Evolutionary conservation across 2,113 vertebrate genomes (phyloP).

Genomic region (Callipepla californica): DNA sequence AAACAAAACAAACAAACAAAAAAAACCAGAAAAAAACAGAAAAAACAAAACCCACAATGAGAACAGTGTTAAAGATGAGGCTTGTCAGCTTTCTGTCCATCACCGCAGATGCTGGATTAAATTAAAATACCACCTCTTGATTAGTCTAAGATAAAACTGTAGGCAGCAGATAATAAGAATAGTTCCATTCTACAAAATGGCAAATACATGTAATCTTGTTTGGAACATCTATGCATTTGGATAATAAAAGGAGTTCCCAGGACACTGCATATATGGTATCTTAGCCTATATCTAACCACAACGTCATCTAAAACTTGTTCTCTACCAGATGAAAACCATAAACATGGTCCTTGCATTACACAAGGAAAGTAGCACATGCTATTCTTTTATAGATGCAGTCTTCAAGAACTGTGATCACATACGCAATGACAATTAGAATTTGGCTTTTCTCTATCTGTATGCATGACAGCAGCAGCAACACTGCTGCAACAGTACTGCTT

Average conservation of each 20-base stretch:
- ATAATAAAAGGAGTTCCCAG: not conserved
- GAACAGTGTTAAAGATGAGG: not conserved
- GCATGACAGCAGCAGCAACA: not conserved
- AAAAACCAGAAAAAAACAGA: too few species aligned
- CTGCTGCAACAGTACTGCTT: not conserved
- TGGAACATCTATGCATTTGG: not conserved
- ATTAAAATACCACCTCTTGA: not conserved
- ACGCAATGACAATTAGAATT: not conserved
- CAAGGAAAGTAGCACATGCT: not conserved
- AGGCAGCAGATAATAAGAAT: not conserved
- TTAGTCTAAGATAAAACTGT: not conserved
- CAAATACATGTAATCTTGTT: not conserved
- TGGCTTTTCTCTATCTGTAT: not conserved
- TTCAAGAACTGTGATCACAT: not conserved
- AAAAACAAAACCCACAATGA: not conserved
- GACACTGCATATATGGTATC: not conserved
- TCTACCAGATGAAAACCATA: not conserved
- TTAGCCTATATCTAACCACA: not conserved
- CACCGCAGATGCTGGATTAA: not conserved
- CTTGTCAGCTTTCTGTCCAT: not conserved
- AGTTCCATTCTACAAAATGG: not conserved
- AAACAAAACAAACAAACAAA: too few species aligned
- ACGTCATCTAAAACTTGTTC: not conserved
- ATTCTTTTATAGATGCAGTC: not conserved
- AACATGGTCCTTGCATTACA: not conserved